These are phyloP conservation scores for Stomatorhinus ivindoensis DNA, from an alignment of 2,113 vertebrate species.

Conservation along the genomic window DNA sequence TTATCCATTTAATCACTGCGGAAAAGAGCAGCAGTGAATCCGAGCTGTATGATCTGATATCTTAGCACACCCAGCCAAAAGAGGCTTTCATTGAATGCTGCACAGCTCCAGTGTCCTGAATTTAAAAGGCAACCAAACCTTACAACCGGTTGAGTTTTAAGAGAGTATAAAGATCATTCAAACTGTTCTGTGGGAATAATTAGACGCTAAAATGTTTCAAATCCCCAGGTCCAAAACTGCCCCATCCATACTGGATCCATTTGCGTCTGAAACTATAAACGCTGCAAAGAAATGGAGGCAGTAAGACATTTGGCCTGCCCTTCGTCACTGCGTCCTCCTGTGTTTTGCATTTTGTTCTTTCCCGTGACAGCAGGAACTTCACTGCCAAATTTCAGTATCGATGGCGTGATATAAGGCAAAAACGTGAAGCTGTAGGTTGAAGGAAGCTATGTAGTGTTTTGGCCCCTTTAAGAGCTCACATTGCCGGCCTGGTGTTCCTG, in stretches of 20 bases:
- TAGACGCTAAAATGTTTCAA: not conserved
- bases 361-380: not conserved
- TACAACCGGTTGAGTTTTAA: not conserved
- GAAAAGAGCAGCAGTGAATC: not conserved
- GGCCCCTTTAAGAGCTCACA: constrained; percentile 6
- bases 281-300: not conserved
- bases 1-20: not conserved
- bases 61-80: not conserved
- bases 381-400: not conserved
- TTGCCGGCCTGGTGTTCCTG: not conserved
- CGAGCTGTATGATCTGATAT: not conserved
- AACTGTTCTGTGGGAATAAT: not conserved
- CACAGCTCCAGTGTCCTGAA: not conserved
- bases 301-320: not conserved
- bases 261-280: not conserved
- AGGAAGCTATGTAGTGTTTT: not conserved
- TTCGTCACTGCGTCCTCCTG: not conserved
- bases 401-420: not conserved
- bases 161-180: not conserved
- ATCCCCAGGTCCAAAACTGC: not conserved
- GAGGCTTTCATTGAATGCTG: not conserved
- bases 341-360: not conserved
- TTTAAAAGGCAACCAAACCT: not conserved
- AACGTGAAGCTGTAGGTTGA: not conserved
- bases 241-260: not conserved